phyloP scores from a whole-genome alignment of 2,888 invertebrate species.

The Hybos culiciformis region DNA sequence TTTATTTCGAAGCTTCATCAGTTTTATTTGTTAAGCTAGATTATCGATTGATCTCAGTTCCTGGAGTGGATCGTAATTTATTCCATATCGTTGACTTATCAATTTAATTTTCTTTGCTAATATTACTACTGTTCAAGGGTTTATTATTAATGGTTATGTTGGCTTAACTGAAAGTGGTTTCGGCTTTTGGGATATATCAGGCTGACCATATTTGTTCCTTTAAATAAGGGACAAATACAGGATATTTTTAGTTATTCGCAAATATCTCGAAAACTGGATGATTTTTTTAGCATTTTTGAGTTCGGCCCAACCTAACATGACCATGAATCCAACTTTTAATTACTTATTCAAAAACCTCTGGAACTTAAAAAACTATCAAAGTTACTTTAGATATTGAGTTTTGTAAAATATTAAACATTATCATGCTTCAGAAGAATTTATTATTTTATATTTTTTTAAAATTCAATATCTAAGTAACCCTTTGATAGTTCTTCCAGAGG shows the following conservation, averaged over 20 bases:
- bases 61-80: constrained; percentile 7
- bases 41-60: background rate
- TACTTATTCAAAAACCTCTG: no score
- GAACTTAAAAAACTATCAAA: no score
- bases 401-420: constrained; percentile 80
- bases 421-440: constrained; percentile 37
- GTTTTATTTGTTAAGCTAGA: constrained; percentile 1
- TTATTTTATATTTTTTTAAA: no score
- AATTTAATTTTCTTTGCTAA: background rate
- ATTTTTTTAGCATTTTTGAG: no score
- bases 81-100: no score
- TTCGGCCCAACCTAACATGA: no score
- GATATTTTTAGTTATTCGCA: constrained; percentile 9
- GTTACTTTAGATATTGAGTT: no score
- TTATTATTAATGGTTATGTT: constrained; percentile 7
- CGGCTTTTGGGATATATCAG: constrained; percentile 13
- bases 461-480: no score
- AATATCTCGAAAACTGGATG: constrained; percentile 13
- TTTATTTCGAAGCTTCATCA: constrained; percentile 5
- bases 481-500: constrained; percentile 42
- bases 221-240: background rate
- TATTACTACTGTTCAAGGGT: background rate
- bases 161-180: constrained; percentile 23
- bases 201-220: no score
- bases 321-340: no score